Evolutionary conservation across 2,888 invertebrate species (phyloP), one percentile per base, ranked within the genome.

Genomic region (Chironomus riparius): DNA sequence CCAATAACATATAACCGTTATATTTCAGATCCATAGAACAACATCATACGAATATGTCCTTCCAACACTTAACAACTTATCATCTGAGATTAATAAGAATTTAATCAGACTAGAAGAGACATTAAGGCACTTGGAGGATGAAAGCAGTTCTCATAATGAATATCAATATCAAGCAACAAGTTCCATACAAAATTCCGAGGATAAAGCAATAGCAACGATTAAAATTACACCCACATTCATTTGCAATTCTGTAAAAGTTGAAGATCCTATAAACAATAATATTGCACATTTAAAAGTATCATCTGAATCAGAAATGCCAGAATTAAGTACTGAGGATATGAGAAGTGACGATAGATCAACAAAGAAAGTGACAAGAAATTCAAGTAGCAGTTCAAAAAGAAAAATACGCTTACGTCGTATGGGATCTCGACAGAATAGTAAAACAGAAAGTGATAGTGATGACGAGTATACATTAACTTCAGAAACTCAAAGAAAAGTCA

Each of bases 391-490:
- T 38, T 75, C 75, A 47, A 75, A 75, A 61, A 38, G 76, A 62
- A 73, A 73, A 73, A 56, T 73, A 13, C 73, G 73, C 12, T 79
- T 83, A 18, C 81, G 84, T 7, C 83, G 83, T 78, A 81, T 84
- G 79, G 84, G 84, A 2, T 84, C 84, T 0, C 79, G 84, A 0
- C 84, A 84, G 78, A 84, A 83, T 73, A 84, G 84, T 78, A 84
- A 84, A 79, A 84, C 84, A 0, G 84, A 84, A 77, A 84, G 83
- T 77, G 83, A 84, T 76, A 83, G 83, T 76, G 83, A 82, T 61
- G 83, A 83, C 78, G 83, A 81, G 68, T 82, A 82, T 13, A 79
- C 80, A 2, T 79, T 81, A 2, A 76, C 77, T 7, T 70, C 83
- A 72, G 84, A 84, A 78, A 82, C 83, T 1, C 83, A 84, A 7